Evolutionary conservation across 2,888 invertebrate species (phyloP), one percentile per base, ranked within the genome.

Genomic region (Hirtodrosophila histrioides): DNA sequence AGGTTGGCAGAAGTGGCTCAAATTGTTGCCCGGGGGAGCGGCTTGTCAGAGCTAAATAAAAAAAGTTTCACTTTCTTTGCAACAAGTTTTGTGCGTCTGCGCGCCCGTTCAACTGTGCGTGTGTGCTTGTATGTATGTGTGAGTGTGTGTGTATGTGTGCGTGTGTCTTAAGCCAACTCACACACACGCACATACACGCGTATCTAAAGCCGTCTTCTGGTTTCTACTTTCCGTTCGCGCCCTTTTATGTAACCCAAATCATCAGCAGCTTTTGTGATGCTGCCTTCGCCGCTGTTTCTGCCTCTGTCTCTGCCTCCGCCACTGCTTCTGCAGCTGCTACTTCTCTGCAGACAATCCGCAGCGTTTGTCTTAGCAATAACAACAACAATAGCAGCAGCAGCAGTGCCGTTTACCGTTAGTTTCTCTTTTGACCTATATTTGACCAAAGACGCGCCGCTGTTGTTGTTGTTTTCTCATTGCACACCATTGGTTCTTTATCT

Each of bases 391-490:
- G n/a, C 39, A 46, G 17, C 46, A 46, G 31, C 50, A 49, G 6
- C 54, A 53, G 39, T 56, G 60, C 36, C 74, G 62, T 83, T 69
- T 84, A 89, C 88, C 88, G 89, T 89, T 89, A 90, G 90, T 90
- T 90, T 90, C 89, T 90, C 90, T 90, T 90, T 90, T 90, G 90
- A 90, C 89, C 89, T 83, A 90, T 89, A 90, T 90, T 89, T 82
- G 69, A 51, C 61, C 65, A 67, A 70, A 65, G 67, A 64, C 54
- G 71, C 78, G 60, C 10, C 53, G 45, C 31, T 64, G 39, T 39
- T 56, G 12, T 36, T 61, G 50, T 44, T 69, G 43, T 56, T 49
- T 46, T 57, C 69, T 69, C 51, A 60, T 17, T 17, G 17, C 17
- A 17, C 17, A 17, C 17, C 17, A 17, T 51, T 65, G 79, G 65